Evolutionary conservation across 2,888 invertebrate genomes (phyloP).

Genomic region (Ophonus ardosiacus): DNA sequence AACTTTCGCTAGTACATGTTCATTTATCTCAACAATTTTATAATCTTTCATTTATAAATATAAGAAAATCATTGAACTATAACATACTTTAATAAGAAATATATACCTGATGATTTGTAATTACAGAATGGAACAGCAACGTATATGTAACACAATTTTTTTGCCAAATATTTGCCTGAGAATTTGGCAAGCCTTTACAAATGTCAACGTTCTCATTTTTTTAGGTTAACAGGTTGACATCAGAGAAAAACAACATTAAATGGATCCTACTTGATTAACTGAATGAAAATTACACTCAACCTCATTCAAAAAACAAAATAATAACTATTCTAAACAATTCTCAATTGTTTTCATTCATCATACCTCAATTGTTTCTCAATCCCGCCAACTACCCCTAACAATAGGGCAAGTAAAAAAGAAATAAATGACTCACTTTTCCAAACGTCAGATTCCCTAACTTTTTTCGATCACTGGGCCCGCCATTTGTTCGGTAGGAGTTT

Average conservation of each 20-base stretch:
- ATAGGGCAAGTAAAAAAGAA: slow-evolving; percentile 52
- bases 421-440: slow-evolving; percentile 59
- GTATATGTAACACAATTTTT: background rate
- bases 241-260: slow-evolving; percentile 54
- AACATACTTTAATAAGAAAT: background rate
- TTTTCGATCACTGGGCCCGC: slow-evolving; percentile 53
- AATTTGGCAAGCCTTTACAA: slow-evolving; percentile 57
- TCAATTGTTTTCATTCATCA: slow-evolving; percentile 5
- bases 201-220: slow-evolving; percentile 61
- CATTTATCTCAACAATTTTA: background rate
- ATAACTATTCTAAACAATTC: background rate
- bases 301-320: slow-evolving; percentile 1
- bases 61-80: background rate
- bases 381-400: slow-evolving; percentile 62
- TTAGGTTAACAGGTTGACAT: slow-evolving; percentile 63
- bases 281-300: slow-evolving; percentile 18
- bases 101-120: background rate
- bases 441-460: slow-evolving; percentile 40
- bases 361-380: slow-evolving; percentile 1
- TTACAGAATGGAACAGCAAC: background rate
- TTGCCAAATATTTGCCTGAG: slow-evolving; percentile 14
- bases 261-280: too few species aligned
- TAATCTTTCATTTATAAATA: slow-evolving; percentile 2
- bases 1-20: slow-evolving; percentile 43
- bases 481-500: slow-evolving; percentile 47